Conservation (phyloP, 2,797 vertebrate species). For the Furcifer pardalis region DNA sequence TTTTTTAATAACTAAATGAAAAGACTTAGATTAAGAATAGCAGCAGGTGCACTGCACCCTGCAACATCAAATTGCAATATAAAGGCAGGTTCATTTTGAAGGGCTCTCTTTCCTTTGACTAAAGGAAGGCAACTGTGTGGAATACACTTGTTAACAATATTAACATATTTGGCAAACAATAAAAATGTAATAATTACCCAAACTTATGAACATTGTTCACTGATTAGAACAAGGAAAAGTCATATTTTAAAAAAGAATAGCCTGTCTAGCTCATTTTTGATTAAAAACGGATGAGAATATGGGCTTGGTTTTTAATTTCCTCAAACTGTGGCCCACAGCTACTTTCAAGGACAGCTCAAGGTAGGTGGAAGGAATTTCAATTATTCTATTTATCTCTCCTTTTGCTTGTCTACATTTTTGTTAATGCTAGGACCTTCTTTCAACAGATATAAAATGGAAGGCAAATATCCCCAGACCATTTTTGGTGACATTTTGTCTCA, state of each 20-base stretch:
- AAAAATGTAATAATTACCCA: neutral
- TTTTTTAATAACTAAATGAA: neutral
- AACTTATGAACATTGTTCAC: neutral
- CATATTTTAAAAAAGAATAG: slow-evolving; percentile 36
- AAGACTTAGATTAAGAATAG: neutral
- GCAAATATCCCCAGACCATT: neutral
- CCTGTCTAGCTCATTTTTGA: slow-evolving; percentile 31
- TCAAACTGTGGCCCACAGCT: slow-evolving; percentile 1
- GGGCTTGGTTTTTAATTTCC: slow-evolving; percentile 30
- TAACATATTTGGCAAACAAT: slow-evolving; percentile 11
- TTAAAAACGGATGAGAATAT: slow-evolving; percentile 18
- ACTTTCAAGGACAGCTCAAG: slow-evolving; percentile 21
- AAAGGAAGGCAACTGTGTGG: neutral
- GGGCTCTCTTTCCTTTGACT: neutral
- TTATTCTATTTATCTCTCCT: slow-evolving; percentile 27
- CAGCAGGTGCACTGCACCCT: neutral
- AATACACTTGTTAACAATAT: neutral
- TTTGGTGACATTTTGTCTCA: neutral
- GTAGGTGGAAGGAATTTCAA: slow-evolving; percentile 25
- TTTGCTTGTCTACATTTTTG: slow-evolving; percentile 11
- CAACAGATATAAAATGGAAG: neutral
- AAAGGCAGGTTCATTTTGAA: neutral
- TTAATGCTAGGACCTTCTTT: neutral
- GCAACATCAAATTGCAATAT: neutral
- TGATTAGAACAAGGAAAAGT: slow-evolving; percentile 4